A percentile compares a stretch with the other conserved stretches of the same genome.
phyloP scores from a whole-genome alignment of 2,888 invertebrate species.

The Papilio elwesi region DNA sequence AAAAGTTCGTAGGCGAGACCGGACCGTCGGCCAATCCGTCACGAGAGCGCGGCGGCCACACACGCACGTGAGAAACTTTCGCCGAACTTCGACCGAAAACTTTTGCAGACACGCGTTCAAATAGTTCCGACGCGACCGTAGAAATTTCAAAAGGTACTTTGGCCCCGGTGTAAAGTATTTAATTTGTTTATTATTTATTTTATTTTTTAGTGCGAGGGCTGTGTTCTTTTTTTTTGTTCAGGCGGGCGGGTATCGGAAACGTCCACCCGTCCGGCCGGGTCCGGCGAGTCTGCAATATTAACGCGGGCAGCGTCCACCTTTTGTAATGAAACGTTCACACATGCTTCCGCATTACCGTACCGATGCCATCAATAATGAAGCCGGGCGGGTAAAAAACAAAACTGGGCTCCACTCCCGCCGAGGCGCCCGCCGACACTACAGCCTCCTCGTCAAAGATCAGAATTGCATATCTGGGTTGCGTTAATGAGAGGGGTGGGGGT shows the following conservation, averaged over 20 bases:
- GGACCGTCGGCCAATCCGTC: slow-evolving; percentile 65
- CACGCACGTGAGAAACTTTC: slow-evolving; percentile 77
- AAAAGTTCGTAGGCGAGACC: slow-evolving; percentile 50
- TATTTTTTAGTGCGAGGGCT: slow-evolving; percentile 55
- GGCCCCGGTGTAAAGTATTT: slow-evolving; percentile 46
- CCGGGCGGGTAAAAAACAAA: slow-evolving; percentile 85
- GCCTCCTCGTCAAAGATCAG: slow-evolving; percentile 86
- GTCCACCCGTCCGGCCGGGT: slow-evolving; percentile 82
- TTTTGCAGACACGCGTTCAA: slow-evolving; percentile 67
- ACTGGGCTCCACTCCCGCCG: slow-evolving; percentile 82
- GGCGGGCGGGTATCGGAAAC: slow-evolving; percentile 58
- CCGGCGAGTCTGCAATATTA: slow-evolving; percentile 83
- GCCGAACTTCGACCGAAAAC: slow-evolving; percentile 66
- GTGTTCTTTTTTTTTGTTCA: slow-evolving; percentile 59
- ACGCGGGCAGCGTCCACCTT: slow-evolving; percentile 83
- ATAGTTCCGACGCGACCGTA: slow-evolving; percentile 54
- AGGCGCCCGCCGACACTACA: slow-evolving; percentile 84
- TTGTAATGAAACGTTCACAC: slow-evolving; percentile 85
- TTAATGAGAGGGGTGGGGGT: slow-evolving; percentile 84
- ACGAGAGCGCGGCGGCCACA: slow-evolving; percentile 63
- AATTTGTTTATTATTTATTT: slow-evolving; percentile 63
- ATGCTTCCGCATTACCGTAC: slow-evolving; percentile 84
- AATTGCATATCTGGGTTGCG: slow-evolving; percentile 87
- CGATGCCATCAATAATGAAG: slow-evolving; percentile 85
- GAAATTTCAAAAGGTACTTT: slow-evolving; percentile 34